Conservation (phyloP, 2,797 vertebrate species). For the Corythornis leucogaster region DNA sequence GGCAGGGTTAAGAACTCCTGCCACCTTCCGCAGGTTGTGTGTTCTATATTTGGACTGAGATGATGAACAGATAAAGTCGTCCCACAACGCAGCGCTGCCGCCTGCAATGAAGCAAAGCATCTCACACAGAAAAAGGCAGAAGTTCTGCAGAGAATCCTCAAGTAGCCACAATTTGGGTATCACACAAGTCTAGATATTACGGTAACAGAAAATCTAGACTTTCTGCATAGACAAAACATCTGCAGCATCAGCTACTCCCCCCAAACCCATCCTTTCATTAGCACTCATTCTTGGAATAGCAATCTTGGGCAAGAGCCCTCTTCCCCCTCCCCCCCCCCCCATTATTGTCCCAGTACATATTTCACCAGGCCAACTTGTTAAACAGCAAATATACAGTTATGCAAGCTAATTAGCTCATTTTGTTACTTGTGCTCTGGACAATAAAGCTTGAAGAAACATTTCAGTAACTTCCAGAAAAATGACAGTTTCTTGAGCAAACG, state of each 20-base stretch:
- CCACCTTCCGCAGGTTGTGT: not conserved
- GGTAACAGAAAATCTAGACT: not conserved
- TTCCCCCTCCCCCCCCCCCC: no score
- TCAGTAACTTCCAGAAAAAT: slow-evolving; percentile 11
- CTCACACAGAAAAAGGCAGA: not conserved
- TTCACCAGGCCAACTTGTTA: not conserved
- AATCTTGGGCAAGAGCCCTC: not conserved
- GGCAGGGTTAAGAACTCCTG: not conserved
- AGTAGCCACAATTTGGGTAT: not conserved
- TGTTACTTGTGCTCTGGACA: slow-evolving; percentile 15
- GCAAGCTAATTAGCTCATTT: slow-evolving; percentile 11
- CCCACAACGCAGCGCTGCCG: not conserved
- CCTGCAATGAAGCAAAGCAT: not conserved
- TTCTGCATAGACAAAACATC: not conserved
- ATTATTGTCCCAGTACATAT: not conserved
- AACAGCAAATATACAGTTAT: slow-evolving; percentile 17
- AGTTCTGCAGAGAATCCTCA: not conserved
- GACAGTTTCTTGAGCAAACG: not conserved
- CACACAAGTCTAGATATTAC: not conserved
- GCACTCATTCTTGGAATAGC: not conserved
- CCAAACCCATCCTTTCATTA: not conserved
- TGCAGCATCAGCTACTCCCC: not conserved
- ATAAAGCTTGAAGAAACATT: slow-evolving; percentile 32
- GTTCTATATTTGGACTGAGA: not conserved
- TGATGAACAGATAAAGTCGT: not conserved